phyloP scores from a whole-genome alignment of 2,888 invertebrate genomes.

The Poecilus cupreus region DNA sequence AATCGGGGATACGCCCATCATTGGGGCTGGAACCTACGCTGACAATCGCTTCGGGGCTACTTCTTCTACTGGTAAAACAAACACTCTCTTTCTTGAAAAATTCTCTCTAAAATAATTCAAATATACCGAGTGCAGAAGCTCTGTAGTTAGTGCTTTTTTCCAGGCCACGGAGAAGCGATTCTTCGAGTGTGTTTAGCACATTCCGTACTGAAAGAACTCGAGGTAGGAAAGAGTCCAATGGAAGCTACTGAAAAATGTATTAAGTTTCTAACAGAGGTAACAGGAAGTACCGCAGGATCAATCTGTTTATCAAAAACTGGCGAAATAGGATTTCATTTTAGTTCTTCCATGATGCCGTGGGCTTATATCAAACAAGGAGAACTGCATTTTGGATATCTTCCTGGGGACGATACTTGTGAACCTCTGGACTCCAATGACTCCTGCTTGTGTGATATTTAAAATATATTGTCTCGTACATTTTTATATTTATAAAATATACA shows the following conservation, averaged over 20 bases:
- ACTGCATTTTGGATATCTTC: slow-evolving; percentile 77
- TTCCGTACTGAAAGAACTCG: slow-evolving; percentile 80
- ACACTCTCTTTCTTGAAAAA: background rate
- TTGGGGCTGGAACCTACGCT: slow-evolving; percentile 82
- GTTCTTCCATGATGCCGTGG: slow-evolving; percentile 83
- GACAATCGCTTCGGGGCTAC: slow-evolving; percentile 81
- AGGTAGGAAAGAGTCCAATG: slow-evolving; percentile 76
- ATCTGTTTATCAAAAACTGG: slow-evolving; percentile 82
- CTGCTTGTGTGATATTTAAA: no score
- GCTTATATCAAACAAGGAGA: slow-evolving; percentile 73
- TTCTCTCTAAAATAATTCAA: background rate
- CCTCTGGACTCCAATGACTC: no score
- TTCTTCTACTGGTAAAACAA: slow-evolving; percentile 78
- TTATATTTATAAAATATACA: no score
- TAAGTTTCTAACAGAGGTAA: slow-evolving; percentile 79
- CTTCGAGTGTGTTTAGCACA: slow-evolving; percentile 86
- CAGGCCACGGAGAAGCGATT: slow-evolving; percentile 87
- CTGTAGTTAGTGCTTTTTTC: background rate
- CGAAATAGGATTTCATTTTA: slow-evolving; percentile 81
- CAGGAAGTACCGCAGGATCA: slow-evolving; percentile 83
- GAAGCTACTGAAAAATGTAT: slow-evolving; percentile 79
- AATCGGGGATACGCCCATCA: slow-evolving; percentile 82
- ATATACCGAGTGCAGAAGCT: background rate
- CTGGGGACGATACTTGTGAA: slow-evolving; percentile 70
- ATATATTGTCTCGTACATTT: no score